Evolutionary conservation across 2,888 invertebrate species (phyloP).

Genomic region (Nephrotoma appendiculata): DNA sequence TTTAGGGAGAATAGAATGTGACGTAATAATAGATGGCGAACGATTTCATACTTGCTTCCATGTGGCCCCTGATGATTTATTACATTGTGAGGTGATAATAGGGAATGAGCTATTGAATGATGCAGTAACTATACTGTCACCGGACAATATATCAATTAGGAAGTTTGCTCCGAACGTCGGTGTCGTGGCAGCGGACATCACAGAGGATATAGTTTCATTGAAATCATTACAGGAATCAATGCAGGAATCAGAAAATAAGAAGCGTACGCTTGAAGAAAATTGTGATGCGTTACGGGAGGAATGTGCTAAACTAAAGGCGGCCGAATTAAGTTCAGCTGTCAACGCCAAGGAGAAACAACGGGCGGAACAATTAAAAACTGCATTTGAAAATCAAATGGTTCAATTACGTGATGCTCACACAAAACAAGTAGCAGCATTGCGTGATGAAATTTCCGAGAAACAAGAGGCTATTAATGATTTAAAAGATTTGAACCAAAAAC

Average conservation of each 20-base stretch:
- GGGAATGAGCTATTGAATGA: no score
- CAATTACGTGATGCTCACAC: conserved; percentile 85
- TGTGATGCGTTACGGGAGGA: conserved; percentile 88
- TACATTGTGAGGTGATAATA: no score
- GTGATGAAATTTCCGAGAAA: conserved; percentile 90
- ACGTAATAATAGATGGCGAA: no score
- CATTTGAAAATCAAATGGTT: conserved; percentile 90
- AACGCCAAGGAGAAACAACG: conserved; percentile 83
- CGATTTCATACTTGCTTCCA: no score
- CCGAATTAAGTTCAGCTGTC: conserved; percentile 57
- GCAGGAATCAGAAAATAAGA: conserved; percentile 89
- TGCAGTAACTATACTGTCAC: no score
- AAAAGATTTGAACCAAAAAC: conserved; percentile 89
- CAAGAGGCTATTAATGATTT: conserved; percentile 83
- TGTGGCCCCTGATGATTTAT: no score
- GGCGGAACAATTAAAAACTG: conserved; percentile 75
- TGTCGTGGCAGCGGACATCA: no score
- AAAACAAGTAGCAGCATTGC: conserved; percentile 79
- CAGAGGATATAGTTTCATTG: no score
- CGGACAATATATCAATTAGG: no score
- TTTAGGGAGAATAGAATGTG: no score
- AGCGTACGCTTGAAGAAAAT: conserved; percentile 82
- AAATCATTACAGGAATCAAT: conserved; percentile 88
- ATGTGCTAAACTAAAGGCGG: conserved; percentile 70
- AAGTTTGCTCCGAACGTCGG: no score